These are phyloP conservation scores for Acanthosoma haemorrhoidale DNA, from an alignment of 2,888 invertebrate genomes.

Conservation along the genomic window DNA sequence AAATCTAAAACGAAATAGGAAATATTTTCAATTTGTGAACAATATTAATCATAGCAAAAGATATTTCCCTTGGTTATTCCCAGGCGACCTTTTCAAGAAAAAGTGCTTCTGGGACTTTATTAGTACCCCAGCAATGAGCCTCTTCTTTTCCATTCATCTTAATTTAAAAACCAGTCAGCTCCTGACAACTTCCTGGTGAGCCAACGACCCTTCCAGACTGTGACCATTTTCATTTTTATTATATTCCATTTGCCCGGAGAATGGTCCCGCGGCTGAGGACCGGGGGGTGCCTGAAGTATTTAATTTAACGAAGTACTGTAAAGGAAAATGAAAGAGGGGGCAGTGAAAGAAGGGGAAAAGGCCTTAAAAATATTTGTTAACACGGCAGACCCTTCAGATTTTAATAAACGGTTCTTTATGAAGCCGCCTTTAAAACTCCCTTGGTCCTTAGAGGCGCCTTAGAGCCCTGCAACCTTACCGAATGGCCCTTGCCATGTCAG, in stretches of 20 bases:
- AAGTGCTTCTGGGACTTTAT: background rate
- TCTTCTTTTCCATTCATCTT: constrained; percentile 3
- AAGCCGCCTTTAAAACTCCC: constrained; percentile 1
- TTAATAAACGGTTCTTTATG: constrained; percentile 5
- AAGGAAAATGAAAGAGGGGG: background rate
- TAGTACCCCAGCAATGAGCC: background rate
- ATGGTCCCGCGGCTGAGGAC: background rate
- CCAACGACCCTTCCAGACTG: background rate
- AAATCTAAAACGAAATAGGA: too few relatives aligned
- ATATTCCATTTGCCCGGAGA: background rate
- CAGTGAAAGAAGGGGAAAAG: background rate
- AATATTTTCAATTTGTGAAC: too few relatives aligned
- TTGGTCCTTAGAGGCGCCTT: background rate
- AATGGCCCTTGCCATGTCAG: too few relatives aligned
- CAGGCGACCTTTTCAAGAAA: background rate
- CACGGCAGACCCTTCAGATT: background rate
- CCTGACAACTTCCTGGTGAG: background rate
- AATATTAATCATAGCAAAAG: too few relatives aligned
- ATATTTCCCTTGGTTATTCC: background rate
- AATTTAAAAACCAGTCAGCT: background rate
- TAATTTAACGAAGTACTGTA: constrained; percentile 10
- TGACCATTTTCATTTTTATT: constrained; percentile 12
- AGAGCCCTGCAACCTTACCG: too few relatives aligned
- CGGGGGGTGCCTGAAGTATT: background rate
- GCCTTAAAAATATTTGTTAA: constrained; percentile 10